Evolutionary conservation across 1,140 invertebrate genomes (phyloP).

Genomic region (Stenopsyche tienmushanensis): DNA sequence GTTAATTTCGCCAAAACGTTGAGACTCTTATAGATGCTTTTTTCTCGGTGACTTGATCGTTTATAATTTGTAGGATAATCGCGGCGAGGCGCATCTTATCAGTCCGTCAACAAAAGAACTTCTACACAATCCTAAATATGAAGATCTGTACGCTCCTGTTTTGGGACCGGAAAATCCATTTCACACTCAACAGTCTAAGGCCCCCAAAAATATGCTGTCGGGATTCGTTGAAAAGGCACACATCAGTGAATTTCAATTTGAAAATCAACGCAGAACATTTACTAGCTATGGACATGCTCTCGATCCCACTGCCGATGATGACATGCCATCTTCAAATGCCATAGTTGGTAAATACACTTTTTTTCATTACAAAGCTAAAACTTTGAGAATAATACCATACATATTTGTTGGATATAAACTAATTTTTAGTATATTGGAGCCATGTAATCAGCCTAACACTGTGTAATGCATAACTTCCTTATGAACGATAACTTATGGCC

Average conservation of each 20-base stretch:
- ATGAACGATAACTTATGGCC: too few species aligned
- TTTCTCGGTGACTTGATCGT: neutral
- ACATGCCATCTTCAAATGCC: constrained; percentile 61
- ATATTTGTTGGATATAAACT: too few species aligned
- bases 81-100: constrained; percentile 61
- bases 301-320: constrained; percentile 84
- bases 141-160: constrained; percentile 86
- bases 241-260: constrained; percentile 97
- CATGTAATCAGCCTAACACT: too few species aligned
- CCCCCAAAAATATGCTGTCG: constrained; percentile 87
- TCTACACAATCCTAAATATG: constrained; percentile 83
- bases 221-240: constrained; percentile 95
- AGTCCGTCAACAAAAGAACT: constrained; percentile 77
- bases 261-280: constrained; percentile 96
- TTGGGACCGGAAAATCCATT: constrained; percentile 91
- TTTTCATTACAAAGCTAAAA: too few species aligned
- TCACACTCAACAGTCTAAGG: constrained; percentile 83
- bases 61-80: constrained; percentile 52
- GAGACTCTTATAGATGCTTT: neutral
- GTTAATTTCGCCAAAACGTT: constrained; percentile 1
- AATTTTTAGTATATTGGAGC: too few species aligned
- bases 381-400: too few species aligned
- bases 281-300: constrained; percentile 93
- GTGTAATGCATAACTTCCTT: too few species aligned
- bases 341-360: constrained; percentile 71